Conservation (phyloP, 2,113 vertebrate species). For the Grallaria varia region DNA sequence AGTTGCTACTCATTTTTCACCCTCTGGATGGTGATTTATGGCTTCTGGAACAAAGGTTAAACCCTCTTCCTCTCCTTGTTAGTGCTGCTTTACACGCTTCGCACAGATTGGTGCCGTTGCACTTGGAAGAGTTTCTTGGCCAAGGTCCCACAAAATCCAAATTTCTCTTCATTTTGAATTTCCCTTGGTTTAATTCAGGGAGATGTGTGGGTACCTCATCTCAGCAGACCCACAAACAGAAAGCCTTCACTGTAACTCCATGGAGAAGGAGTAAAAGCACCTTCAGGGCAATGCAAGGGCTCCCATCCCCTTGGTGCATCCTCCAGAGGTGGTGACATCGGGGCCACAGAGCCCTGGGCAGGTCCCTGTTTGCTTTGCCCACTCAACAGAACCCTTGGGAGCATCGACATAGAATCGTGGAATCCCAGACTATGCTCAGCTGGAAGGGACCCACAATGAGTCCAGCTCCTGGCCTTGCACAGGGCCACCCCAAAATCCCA, state of each 20-base stretch:
- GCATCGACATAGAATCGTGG: neutral
- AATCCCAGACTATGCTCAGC: neutral
- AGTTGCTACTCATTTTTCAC: slow-evolving; percentile 10
- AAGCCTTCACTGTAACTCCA: neutral
- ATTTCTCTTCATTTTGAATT: neutral
- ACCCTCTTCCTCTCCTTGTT: slow-evolving; percentile 20
- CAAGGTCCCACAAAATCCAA: neutral
- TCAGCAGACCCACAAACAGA: neutral
- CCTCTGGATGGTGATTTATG: neutral
- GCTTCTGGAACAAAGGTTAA: slow-evolving; percentile 29
- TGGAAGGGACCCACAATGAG: neutral
- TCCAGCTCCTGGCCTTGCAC: neutral
- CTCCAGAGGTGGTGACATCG: neutral
- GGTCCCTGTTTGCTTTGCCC: neutral
- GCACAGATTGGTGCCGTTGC: neutral
- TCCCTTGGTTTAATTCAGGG: neutral
- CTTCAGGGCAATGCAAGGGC: neutral
- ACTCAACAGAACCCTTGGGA: neutral
- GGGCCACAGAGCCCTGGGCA: neutral
- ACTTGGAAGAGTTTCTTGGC: neutral
- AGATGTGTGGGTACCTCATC: neutral
- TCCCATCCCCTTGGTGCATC: neutral
- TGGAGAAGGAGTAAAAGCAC: neutral
- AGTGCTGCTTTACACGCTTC: neutral
- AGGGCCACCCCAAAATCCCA: neutral